A percentile compares a stretch with the other conserved stretches of the same genome.
Conservation (phyloP, 2,113 vertebrate genomes). For the Marmota monax region DNA sequence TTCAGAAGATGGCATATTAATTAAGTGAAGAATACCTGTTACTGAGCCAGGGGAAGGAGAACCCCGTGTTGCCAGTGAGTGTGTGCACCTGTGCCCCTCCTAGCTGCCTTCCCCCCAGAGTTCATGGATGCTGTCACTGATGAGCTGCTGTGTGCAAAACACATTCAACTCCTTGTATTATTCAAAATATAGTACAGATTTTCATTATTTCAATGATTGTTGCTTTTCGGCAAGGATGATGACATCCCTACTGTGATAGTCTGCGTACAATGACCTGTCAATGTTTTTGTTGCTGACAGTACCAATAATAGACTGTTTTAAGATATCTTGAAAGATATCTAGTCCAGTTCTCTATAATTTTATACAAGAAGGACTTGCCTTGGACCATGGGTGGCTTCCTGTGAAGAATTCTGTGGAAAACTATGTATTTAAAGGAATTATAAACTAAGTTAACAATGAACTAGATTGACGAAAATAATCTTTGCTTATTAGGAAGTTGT, state of each 20-base stretch:
- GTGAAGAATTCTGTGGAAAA: not conserved
- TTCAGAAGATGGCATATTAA: not conserved
- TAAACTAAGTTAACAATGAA: not conserved
- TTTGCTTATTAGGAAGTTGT: conserved; percentile 49
- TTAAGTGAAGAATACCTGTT: conserved; percentile 11
- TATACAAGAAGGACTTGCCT: not conserved
- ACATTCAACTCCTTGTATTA: not conserved
- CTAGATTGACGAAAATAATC: conserved; percentile 12
- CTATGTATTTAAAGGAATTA: conserved; percentile 42
- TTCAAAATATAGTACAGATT: not conserved
- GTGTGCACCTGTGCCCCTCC: not conserved
- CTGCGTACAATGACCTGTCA: not conserved
- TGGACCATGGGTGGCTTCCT: conserved; percentile 33
- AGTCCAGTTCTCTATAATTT: conserved; percentile 7
- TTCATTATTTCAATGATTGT: conserved; percentile 19
- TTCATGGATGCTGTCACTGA: not conserved
- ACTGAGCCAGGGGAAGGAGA: not conserved
- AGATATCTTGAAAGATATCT: not conserved
- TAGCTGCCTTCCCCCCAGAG: not conserved
- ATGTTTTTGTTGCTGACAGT: not conserved
- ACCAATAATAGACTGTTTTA: conserved; percentile 14
- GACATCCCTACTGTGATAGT: not conserved
- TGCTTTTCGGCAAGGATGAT: not conserved
- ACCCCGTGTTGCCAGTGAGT: not conserved
- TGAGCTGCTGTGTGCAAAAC: not conserved